phyloP scores from a whole-genome alignment of 2,113 vertebrate species.

The Misgurnus anguillicaudatus region DNA sequence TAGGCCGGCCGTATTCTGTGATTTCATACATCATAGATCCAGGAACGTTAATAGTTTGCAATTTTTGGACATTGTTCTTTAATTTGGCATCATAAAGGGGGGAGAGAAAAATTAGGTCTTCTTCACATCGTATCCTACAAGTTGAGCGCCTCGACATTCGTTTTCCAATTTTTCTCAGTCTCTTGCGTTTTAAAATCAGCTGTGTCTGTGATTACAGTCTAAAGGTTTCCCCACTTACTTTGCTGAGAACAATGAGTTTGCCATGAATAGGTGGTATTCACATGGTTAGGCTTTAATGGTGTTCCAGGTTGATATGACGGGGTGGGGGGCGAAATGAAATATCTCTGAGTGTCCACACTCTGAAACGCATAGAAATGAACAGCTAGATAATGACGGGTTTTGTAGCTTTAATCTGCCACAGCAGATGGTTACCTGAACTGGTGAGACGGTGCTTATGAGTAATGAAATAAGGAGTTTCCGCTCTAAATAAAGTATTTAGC shows the following conservation, averaged over 20 bases:
- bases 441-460: slow-evolving; percentile 61
- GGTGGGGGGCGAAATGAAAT: slow-evolving; percentile 52
- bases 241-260: slow-evolving; percentile 74
- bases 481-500: slow-evolving; percentile 54
- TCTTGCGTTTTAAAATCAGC: slow-evolving; percentile 64
- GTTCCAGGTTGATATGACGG: slow-evolving; percentile 66
- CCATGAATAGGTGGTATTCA: slow-evolving; percentile 73
- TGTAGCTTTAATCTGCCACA: slow-evolving; percentile 60
- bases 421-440: slow-evolving; percentile 61
- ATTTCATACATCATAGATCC: slow-evolving; percentile 42
- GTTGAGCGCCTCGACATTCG: slow-evolving; percentile 69
- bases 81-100: slow-evolving; percentile 51
- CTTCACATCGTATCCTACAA: slow-evolving; percentile 47
- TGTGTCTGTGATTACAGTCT: slow-evolving; percentile 74
- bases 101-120: slow-evolving; percentile 51
- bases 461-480: slow-evolving; percentile 54
- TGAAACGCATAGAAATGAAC: slow-evolving; percentile 55
- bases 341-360: slow-evolving; percentile 54
- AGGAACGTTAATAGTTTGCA: slow-evolving; percentile 46
- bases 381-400: slow-evolving; percentile 60
- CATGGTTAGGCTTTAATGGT: slow-evolving; percentile 77
- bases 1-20: slow-evolving; percentile 25
- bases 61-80: slow-evolving; percentile 42
- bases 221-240: slow-evolving; percentile 78
- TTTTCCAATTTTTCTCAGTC: slow-evolving; percentile 63